These are phyloP conservation scores for Epinephelus fuscoguttatus DNA, from an alignment of 2,113 vertebrate genomes.

Conservation along the genomic window DNA sequence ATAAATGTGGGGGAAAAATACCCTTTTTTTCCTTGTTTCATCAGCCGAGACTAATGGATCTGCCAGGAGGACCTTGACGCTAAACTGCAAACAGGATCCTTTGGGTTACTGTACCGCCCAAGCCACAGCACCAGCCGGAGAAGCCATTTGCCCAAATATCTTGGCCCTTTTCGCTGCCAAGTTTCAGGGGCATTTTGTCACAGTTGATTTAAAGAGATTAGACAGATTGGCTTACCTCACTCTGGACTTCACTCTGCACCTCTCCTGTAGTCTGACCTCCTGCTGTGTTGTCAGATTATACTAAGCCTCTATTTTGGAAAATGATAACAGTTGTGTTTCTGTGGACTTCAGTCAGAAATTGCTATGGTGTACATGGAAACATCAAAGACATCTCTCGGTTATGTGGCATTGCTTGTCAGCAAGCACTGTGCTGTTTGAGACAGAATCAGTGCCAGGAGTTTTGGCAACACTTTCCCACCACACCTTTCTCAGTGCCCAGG, in stretches of 20 bases:
- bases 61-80: conserved; percentile 64
- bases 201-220: conserved; percentile 55
- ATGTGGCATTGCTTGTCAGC: conserved; percentile 26
- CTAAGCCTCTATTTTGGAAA: conserved; percentile 30
- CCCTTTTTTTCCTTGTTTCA: conserved; percentile 50
- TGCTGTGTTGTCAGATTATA: conserved; percentile 18
- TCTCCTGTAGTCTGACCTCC: neutral
- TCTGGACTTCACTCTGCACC: neutral
- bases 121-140: conserved; percentile 63
- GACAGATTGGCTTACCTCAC: conserved; percentile 33
- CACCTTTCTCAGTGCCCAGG: conserved; percentile 33
- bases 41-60: conserved; percentile 76
- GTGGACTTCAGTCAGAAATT: neutral
- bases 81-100: conserved; percentile 58
- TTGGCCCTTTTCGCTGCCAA: conserved; percentile 22
- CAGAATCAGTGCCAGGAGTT: conserved; percentile 1
- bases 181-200: conserved; percentile 50
- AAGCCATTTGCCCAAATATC: conserved; percentile 63
- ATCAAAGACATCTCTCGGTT: conserved; percentile 4
- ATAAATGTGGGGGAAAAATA: conserved; percentile 40
- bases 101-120: conserved; percentile 56
- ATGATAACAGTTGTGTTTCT: conserved; percentile 2
- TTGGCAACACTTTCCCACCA: conserved; percentile 28
- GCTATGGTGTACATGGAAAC: conserved; percentile 7
- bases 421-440: conserved; percentile 5